A percentile compares a stretch with the other conserved stretches of the same genome.
These are phyloP conservation scores for Synaphobranchus kaupii DNA, from an alignment of 2,797 vertebrate genomes.

Conservation along the genomic window DNA sequence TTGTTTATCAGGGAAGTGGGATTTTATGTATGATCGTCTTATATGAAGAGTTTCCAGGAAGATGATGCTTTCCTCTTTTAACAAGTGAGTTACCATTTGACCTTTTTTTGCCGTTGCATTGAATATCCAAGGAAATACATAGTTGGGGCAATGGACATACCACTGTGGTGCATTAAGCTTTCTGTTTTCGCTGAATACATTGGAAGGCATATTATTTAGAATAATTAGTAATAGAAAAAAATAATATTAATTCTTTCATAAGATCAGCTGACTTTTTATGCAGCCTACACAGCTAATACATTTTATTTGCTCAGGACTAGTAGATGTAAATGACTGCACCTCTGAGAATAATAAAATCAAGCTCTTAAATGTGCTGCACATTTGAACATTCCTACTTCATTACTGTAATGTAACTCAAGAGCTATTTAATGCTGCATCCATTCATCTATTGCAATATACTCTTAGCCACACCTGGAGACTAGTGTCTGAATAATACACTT, in stretches of 20 bases:
- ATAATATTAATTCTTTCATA: background rate
- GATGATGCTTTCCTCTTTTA: too few species aligned
- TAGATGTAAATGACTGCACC: background rate
- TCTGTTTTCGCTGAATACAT: background rate
- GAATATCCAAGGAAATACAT: background rate
- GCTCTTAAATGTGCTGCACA: background rate
- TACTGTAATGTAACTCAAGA: constrained; percentile 5
- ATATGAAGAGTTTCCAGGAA: too few species aligned
- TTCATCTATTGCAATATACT: background rate
- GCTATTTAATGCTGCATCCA: background rate
- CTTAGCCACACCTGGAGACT: background rate
- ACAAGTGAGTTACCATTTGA: too few species aligned
- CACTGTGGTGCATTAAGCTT: background rate
- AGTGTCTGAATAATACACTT: background rate
- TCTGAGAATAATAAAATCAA: background rate
- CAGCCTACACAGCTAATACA: background rate
- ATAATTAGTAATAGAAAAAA: background rate
- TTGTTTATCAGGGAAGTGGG: too few species aligned
- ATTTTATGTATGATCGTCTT: too few species aligned
- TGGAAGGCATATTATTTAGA: background rate
- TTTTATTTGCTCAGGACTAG: background rate
- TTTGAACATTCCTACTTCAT: background rate
- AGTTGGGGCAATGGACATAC: background rate
- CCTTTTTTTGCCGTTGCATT: background rate
- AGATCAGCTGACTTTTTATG: too few species aligned